phyloP scores from a whole-genome alignment of 2,113 vertebrate genomes.

The Dromas ardeola region DNA sequence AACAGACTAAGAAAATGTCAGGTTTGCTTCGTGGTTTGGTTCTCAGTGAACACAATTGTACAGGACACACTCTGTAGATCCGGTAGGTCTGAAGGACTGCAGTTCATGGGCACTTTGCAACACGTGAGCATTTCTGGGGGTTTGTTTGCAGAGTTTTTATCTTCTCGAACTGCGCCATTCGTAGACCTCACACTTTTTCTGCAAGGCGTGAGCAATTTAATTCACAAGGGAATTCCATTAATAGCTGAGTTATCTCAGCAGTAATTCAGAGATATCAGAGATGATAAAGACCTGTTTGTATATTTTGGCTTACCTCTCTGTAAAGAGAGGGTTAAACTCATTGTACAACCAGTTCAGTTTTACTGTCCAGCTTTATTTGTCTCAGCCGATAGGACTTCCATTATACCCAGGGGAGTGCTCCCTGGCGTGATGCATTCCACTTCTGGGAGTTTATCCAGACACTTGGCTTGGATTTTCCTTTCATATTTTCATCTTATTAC shows the following conservation, averaged over 20 bases:
- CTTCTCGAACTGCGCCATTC: rapidly evolving
- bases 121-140: background rate
- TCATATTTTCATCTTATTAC: constrained; percentile 20
- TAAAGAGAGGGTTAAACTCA: background rate
- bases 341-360: background rate
- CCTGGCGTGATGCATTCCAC: background rate
- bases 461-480: background rate
- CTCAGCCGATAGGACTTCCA: background rate
- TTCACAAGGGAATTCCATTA: background rate
- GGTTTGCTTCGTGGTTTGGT: background rate
- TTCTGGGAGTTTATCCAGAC: background rate
- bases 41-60: background rate
- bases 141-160: background rate
- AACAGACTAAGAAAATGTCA: background rate
- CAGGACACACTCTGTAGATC: background rate
- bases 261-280: background rate
- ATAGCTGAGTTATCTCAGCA: background rate
- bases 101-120: background rate
- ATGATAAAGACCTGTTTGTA: background rate
- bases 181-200: background rate
- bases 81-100: background rate
- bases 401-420: background rate
- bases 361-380: background rate
- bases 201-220: background rate
- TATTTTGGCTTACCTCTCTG: background rate